Conservation (phyloP, 1,140 invertebrate genomes). For the Lanistes nyassanus region DNA sequence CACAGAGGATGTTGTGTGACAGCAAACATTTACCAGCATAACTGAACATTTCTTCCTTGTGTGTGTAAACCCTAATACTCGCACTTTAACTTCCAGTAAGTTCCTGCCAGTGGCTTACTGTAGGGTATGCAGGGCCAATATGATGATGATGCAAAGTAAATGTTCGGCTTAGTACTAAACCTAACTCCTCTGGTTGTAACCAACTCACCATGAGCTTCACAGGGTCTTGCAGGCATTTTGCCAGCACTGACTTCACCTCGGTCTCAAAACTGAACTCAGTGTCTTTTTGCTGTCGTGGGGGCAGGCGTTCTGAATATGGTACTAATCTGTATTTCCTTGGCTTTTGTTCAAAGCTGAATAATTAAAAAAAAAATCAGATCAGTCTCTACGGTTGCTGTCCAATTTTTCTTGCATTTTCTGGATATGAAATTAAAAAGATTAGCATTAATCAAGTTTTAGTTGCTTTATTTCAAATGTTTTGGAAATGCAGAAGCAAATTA, state of each 20-base stretch:
- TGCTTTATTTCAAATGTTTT: neutral
- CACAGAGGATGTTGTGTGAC: too few species aligned
- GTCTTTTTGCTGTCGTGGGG: constrained; percentile 38
- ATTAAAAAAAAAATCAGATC: neutral
- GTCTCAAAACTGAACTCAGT: constrained; percentile 54
- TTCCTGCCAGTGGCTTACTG: too few species aligned
- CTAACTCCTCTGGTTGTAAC: too few species aligned
- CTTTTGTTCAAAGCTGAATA: constrained; percentile 51
- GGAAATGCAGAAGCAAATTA: neutral
- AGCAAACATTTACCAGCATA: too few species aligned
- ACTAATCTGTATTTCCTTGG: constrained; percentile 70
- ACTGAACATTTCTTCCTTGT: too few species aligned
- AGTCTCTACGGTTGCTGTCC: neutral
- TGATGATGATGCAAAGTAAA: too few species aligned
- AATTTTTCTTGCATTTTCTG: neutral
- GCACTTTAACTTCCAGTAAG: too few species aligned
- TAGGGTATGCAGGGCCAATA: too few species aligned
- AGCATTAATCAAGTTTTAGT: neutral
- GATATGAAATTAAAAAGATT: neutral
- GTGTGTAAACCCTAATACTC: too few species aligned
- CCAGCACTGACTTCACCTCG: constrained; percentile 57
- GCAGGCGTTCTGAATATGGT: constrained; percentile 43
- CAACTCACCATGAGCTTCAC: constrained; percentile 63
- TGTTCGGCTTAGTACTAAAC: too few species aligned
- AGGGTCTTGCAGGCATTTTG: constrained; percentile 54